Evolutionary conservation across 2,113 vertebrate species (phyloP).

Genomic region (Zonotrichia leucophrys): DNA sequence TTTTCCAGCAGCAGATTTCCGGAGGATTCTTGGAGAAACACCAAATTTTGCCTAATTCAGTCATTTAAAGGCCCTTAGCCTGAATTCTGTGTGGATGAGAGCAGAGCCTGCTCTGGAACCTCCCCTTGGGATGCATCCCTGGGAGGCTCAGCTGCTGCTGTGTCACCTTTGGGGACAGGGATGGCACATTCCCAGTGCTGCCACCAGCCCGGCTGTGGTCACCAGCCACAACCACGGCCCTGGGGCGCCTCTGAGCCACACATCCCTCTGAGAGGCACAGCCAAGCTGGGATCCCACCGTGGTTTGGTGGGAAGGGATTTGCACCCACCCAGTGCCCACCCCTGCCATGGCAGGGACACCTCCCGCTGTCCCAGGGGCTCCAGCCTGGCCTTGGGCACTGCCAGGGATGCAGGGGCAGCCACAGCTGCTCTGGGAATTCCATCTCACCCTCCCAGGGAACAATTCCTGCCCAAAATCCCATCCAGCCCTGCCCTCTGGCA

Average conservation of each 20-base stretch:
- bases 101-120: rapidly evolving
- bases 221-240: rapidly evolving
- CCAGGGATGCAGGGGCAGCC: background rate
- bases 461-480: too few relatives aligned
- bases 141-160: background rate
- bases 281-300: background rate
- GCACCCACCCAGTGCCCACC: background rate
- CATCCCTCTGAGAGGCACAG: rapidly evolving
- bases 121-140: rapidly evolving
- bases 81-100: rapidly evolving
- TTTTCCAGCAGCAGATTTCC: constrained; percentile 67
- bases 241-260: rapidly evolving
- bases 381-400: rapidly evolving
- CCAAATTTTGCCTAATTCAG: constrained; percentile 57
- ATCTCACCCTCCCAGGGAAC: too few relatives aligned
- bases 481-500: too few relatives aligned
- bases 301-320: background rate
- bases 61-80: constrained; percentile 2
- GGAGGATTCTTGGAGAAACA: constrained; percentile 62
- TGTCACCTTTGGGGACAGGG: rapidly evolving
- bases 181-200: rapidly evolving
- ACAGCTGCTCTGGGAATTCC: background rate
- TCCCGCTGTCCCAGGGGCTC: background rate
- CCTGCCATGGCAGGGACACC: background rate
- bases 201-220: background rate